Conservation (phyloP, 2,113 vertebrate species). For the Melanocharis versteri region DNA sequence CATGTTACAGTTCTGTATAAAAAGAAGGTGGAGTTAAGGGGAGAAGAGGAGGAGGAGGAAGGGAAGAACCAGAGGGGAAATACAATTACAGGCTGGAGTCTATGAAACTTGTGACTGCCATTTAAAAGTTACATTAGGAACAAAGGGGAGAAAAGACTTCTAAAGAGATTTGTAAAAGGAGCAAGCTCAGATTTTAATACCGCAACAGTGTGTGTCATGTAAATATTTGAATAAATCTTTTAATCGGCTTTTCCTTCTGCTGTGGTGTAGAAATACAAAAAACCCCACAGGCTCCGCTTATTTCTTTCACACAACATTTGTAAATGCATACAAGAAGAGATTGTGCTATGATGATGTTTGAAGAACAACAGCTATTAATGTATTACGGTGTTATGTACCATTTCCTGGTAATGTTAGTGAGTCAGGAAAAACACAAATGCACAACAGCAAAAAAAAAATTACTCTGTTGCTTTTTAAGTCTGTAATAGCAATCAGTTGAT, state of each 20-base stretch:
- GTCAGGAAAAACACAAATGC: neutral
- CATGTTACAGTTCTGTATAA: rapidly evolving
- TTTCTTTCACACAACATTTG: neutral
- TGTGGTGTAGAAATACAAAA: neutral
- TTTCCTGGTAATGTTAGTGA: neutral
- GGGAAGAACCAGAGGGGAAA: neutral
- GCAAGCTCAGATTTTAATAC: neutral
- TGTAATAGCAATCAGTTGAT: neutral
- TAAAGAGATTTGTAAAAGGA: constrained; percentile 22
- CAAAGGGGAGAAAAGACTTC: neutral
- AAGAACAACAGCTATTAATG: neutral
- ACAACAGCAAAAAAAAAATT: neutral
- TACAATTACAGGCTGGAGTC: neutral
- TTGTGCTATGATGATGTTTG: neutral
- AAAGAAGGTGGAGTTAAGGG: neutral
- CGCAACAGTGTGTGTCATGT: neutral
- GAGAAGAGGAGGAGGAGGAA: neutral
- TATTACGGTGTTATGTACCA: neutral
- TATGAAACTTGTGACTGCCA: neutral
- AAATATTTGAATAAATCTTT: constrained; percentile 51
- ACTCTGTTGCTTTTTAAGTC: neutral
- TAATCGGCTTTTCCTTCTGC: constrained; percentile 26
- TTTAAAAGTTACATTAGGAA: neutral
- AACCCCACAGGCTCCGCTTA: neutral
- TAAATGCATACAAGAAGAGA: neutral